Evolutionary conservation across 1,140 invertebrate species (phyloP), one percentile per base, ranked within the genome.

Genomic region (Myzus persicae): DNA sequence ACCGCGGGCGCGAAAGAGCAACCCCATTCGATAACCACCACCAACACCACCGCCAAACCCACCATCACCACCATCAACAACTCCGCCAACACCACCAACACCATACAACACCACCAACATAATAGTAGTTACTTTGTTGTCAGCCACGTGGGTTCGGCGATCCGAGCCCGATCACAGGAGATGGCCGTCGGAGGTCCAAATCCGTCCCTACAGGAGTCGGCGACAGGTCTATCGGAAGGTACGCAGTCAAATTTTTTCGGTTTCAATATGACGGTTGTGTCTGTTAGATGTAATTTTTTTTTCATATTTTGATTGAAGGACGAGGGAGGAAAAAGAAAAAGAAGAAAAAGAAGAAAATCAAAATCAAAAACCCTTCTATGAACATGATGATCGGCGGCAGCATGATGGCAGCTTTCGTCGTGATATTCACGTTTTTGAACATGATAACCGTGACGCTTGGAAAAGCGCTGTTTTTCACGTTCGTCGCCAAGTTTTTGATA

Each of bases 401-500:
- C 36, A 36, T 93, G n/a, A 93, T 85, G 76, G 20, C 46, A 18
- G 46, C 31, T 31, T 42, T 92, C 0, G 42, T 48, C 2, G 8
- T 84, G 36, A 84, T 92, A n/a, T 38, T 48, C 22, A 38, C 36
- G 9, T 51, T 92, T 20, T 7, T 92, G 1, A 92, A 54, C 20
- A 40, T 42, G 67, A 84, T 84, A 6, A 51, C 81, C 11, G 67
- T 51, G 0, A 82, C 44, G 14, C n/a, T 92, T 1, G 91, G 67
- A 18, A 84, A 93, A 46, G 46, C 91, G 6, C 20, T 93, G 1
- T 22, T 93, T 46, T 93, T 93, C 46, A 93, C 91, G n/a, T 84
- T 93, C 11, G 51, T 92, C 11, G 26, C 91, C 11, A 92, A 92
- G n/a, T 84, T 92, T 82, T 84, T 92, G 76, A n/a, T 92, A 22